Base-by-base conservation (phyloP, 2,113 vertebrate species). In the Passer domesticus region DNA sequence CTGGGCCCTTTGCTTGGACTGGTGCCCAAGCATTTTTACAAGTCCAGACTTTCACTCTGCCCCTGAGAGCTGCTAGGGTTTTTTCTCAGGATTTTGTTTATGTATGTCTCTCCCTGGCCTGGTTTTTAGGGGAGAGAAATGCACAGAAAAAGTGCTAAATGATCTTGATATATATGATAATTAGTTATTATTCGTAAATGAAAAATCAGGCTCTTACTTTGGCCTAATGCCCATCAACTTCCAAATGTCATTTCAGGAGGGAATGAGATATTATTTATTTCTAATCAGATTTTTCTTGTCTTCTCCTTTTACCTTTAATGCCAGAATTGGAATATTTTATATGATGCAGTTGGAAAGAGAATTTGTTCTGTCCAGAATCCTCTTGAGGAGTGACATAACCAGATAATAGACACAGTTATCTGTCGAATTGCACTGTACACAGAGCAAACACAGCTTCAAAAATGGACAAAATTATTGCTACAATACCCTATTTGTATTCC, bases 1-100 rank as follows among this genome's bases (percentile, higher is more conserved):
- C 41, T 1, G 18, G 52, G 89, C 64, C 47, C 86, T 96, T 67
- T 1, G 1, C 43, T 93, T 97, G 95, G 95, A 67, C 68, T 33
- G 21, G 11, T 93, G 95, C 92, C 90, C 68, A 44, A 88, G 68
- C 68, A 67, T 77, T 96, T 96, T 89, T 80, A 89, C 79, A 92
- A 95, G 88, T 80, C 79, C 95, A 78, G 90, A 47, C 86, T 97
- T 81, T 77, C 86, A 81, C 68, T 92, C 55, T 93, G 87, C 85
- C 82, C 78, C 93, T 86, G 76, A 92, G 83, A 95, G 31, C 59
- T 93, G 83, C 86, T 81, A 5, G 39, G 28, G 1, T 18, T 79
- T 84, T 59, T 64, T 11, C 58, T 76, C 72, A 75, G 77, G 41
- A 19, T 90, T 92, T 72, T 69, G 30, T 72, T 91, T 78, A 19